These are phyloP conservation scores for Umimayanthus chanpuru DNA, from an alignment of 92 coral and sea anemone genomes.

Conservation along the genomic window DNA sequence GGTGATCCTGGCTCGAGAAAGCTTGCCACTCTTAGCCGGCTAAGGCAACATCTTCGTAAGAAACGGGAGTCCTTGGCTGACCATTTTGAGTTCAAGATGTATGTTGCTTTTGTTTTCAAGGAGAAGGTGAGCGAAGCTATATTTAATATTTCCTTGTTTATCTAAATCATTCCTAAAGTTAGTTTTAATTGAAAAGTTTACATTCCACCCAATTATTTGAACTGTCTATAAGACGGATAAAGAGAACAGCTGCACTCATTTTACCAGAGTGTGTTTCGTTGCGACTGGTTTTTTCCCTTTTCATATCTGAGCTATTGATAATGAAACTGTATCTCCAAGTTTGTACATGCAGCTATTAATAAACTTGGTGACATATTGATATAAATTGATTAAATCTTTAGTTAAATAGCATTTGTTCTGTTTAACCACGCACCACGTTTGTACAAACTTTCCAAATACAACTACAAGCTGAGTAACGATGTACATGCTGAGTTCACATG, in stretches of 20 bases:
- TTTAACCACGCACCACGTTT: background rate
- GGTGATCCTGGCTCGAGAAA: slow-evolving; percentile 86
- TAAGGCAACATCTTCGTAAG: slow-evolving; percentile 80
- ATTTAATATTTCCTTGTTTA: background rate
- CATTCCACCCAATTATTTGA: background rate
- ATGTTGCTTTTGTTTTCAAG: slow-evolving; percentile 87
- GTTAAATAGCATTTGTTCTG: background rate
- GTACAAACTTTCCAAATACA: background rate
- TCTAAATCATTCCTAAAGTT: background rate
- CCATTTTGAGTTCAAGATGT: slow-evolving; percentile 90
- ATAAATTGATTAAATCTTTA: background rate
- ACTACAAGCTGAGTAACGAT: background rate
- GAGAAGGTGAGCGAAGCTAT: slow-evolving; percentile 76
- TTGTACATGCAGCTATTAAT: background rate
- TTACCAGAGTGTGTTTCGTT: too few relatives aligned
- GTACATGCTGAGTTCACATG: background rate
- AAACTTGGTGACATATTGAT: slow-evolving; percentile 18
- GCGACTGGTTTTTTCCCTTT: background rate
- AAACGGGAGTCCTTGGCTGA: slow-evolving; percentile 89
- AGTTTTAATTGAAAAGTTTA: slow-evolving; percentile 3
- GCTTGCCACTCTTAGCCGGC: slow-evolving; percentile 66
- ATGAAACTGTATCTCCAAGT: background rate
- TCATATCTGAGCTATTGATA: background rate
- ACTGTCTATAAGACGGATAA: background rate
- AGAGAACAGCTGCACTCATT: too few relatives aligned